Percentiles rank a stretch among this genome's conserved stretches.
Conservation (phyloP, 1,140 invertebrate genomes). For the Ips nitidus region DNA sequence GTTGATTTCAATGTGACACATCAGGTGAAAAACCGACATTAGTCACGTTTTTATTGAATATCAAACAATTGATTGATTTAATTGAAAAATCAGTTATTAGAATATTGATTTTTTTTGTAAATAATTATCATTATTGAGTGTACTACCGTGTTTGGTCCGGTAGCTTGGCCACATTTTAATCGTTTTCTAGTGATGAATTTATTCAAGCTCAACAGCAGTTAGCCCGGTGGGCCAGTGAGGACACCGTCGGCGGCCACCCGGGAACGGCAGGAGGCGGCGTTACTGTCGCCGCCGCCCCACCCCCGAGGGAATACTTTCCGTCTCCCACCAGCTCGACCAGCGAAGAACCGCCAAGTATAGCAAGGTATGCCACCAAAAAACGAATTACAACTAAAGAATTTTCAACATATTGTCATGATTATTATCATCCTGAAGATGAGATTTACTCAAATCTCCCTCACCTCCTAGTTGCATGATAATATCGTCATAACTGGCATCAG, state of each 20-base stretch:
- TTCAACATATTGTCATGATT: too few relatives aligned
- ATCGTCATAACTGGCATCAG: too few relatives aligned
- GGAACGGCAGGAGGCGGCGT: constrained; percentile 48
- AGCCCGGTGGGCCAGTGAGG: constrained; percentile 89
- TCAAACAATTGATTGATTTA: too few relatives aligned
- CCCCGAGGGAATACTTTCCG: constrained; percentile 56
- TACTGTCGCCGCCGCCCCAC: constrained; percentile 46
- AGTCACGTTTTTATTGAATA: too few relatives aligned
- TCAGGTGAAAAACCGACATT: too few relatives aligned
- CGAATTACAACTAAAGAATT: neutral
- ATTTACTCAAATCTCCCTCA: too few relatives aligned
- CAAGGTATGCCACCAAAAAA: constrained; percentile 24
- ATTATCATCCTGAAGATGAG: too few relatives aligned
- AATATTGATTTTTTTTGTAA: too few relatives aligned
- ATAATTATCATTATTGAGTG: constrained; percentile 2
- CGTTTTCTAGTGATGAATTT: constrained; percentile 91
- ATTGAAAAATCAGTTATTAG: too few relatives aligned
- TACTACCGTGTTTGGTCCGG: constrained; percentile 38
- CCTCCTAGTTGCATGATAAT: too few relatives aligned
- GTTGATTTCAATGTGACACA: too few relatives aligned
- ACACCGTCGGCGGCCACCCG: constrained; percentile 61
- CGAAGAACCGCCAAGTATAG: constrained; percentile 53
- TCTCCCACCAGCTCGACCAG: constrained; percentile 51
- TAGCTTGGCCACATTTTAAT: constrained; percentile 54
- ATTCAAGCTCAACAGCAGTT: constrained; percentile 91